Base-by-base conservation (phyloP, 2,113 vertebrate species). In the Ceyx melanurus region DNA sequence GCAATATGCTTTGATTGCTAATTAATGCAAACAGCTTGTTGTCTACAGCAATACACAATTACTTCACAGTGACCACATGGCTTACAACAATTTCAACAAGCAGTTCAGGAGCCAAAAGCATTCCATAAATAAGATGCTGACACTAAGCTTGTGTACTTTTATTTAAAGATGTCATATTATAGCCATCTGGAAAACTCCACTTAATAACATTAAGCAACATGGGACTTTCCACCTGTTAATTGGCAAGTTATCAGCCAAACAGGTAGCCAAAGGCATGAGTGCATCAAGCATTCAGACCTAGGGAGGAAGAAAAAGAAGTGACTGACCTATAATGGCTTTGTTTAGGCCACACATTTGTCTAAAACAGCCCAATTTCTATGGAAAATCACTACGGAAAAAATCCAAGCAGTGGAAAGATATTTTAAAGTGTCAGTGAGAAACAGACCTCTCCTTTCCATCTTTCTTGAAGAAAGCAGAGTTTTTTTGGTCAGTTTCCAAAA, bases 1-100 rank as follows among this genome's bases (percentile, higher is more conserved):
- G 90, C 93, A 96, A 96, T 96, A 97, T 73, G 87, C 70, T 97
- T 86, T 95, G 82, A 96, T 97, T 96, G 96, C 95, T 97, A 97
- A 96, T 97, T 97, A 97, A 97, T 94, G 97, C 96, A 97, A 97
- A 95, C 95, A 97, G 96, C 96, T 97, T 97, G 96, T 92, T 97
- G 95, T 94, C 88, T 96, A 77, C 92, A 71, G 95, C 68, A 95
- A 96, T 88, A 93, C 88, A 96, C 95, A 95, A 96, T 96, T 95
- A 88, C 83, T 94, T 97, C 90, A 92, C 89, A 84, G 94, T 97
- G 96, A 96, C 97, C 96, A 96, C 96, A 97, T 94, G 95, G 91
- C 86, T 96, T 88, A 89, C 90, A 95, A 93, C 82, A 72, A 92
- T 94, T 95, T 95, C 90, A 97, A 96, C 93, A 94, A 87, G 90